These are phyloP conservation scores for Macaria liturata DNA, from an alignment of 2,888 invertebrate genomes.

Conservation along the genomic window DNA sequence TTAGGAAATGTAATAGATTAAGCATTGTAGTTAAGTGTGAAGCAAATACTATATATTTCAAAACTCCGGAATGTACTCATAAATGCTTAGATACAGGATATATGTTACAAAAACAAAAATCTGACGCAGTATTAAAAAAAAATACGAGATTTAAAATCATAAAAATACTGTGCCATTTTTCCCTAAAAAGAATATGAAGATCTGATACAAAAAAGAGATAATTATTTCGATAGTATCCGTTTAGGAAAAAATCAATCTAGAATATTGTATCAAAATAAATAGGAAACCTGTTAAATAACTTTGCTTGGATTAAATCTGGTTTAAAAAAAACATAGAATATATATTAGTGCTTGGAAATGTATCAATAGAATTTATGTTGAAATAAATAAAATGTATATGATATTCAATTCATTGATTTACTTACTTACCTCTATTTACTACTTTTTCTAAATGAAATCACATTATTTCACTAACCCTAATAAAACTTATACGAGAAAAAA, in stretches of 20 bases:
- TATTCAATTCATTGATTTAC: constrained; percentile 22
- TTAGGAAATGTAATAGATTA: neutral
- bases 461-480: too few relatives aligned
- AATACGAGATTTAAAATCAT: too few relatives aligned
- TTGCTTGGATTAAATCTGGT: neutral
- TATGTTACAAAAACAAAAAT: too few relatives aligned
- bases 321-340: neutral
- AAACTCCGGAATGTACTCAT: constrained; percentile 51
- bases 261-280: too few relatives aligned
- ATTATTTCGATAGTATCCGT: too few relatives aligned
- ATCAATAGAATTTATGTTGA: constrained; percentile 44
- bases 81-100: too few relatives aligned
- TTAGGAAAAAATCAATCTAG: neutral
- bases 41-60: constrained; percentile 55
- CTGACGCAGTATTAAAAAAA: too few relatives aligned
- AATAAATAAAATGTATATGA: constrained; percentile 62
- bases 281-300: neutral
- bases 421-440: constrained; percentile 18
- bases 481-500: too few relatives aligned
- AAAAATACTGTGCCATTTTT: too few relatives aligned
- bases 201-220: too few relatives aligned
- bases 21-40: neutral
- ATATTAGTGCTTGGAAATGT: constrained; percentile 15
- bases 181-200: too few relatives aligned
- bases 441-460: too few relatives aligned